These are phyloP conservation scores for Phenganax stokvisi DNA, from an alignment of 92 coral and sea anemone genomes.

Conservation along the genomic window DNA sequence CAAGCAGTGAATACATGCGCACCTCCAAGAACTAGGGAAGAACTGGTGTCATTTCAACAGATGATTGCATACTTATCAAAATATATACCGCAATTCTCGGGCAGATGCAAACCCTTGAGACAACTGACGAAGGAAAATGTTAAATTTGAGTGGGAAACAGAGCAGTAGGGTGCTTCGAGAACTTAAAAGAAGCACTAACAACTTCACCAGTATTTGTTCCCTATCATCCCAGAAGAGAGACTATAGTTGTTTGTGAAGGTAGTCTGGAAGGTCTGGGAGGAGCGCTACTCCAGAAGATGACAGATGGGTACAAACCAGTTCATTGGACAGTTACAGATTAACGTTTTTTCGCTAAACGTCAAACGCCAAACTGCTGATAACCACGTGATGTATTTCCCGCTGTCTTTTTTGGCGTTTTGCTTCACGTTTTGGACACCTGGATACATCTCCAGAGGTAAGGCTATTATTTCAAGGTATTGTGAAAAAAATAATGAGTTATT, in stretches of 20 bases:
- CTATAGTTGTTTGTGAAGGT: constrained; percentile 20
- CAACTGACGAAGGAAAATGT: background rate
- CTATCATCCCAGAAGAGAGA: constrained; percentile 16
- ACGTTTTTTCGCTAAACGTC: too few relatives aligned
- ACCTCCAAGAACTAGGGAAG: constrained; percentile 48
- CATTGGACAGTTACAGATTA: background rate
- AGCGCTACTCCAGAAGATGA: constrained; percentile 20
- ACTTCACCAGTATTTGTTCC: constrained; percentile 30
- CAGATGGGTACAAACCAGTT: constrained; percentile 50
- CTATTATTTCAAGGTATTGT: constrained; percentile 6
- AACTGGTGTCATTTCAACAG: constrained; percentile 52
- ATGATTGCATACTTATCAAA: constrained; percentile 53
- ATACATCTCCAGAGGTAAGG: background rate
- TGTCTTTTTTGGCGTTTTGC: constrained; percentile 1
- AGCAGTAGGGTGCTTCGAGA: background rate
- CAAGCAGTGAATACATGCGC: constrained; percentile 35
- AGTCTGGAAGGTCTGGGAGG: background rate
- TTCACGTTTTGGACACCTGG: background rate
- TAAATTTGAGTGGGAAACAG: background rate
- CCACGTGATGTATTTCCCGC: background rate
- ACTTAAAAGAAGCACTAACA: constrained; percentile 18
- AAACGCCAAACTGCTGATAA: too few relatives aligned
- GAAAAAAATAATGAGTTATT: constrained; percentile 9
- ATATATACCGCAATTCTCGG: constrained; percentile 40
- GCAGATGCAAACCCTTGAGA: constrained; percentile 8